Evolutionary conservation across 2,888 invertebrate species (phyloP).

Genomic region (Trachelus stipa): DNA sequence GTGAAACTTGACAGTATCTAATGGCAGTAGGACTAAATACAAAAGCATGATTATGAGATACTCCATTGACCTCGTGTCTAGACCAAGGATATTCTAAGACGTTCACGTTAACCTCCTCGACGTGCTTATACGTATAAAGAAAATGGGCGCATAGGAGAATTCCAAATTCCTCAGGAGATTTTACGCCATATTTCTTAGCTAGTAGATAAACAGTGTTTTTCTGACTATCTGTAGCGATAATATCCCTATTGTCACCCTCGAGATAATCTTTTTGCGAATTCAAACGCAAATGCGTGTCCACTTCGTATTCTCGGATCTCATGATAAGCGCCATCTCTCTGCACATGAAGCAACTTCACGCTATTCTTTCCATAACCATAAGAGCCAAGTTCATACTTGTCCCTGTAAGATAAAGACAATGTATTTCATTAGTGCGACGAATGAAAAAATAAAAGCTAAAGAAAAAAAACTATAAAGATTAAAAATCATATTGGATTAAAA

Average conservation of each 20-base stretch:
- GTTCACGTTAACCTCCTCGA: conserved; percentile 76
- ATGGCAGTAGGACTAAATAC: conserved; percentile 76
- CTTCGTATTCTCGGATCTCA: conserved; percentile 80
- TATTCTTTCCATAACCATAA: conserved; percentile 80
- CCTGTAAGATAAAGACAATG: conserved; percentile 23
- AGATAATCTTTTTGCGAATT: conserved; percentile 79
- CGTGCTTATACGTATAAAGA: conserved; percentile 80
- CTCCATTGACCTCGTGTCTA: conserved; percentile 70
- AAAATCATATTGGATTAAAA: background rate
- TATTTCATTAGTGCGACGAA: too few relatives aligned
- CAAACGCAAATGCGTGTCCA: conserved; percentile 78
- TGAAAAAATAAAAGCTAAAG: background rate
- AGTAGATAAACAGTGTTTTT: conserved; percentile 85
- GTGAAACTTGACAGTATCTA: conserved; percentile 77
- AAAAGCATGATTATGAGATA: conserved; percentile 82
- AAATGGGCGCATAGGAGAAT: conserved; percentile 81
- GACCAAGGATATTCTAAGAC: conserved; percentile 84
- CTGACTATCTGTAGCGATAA: conserved; percentile 85
- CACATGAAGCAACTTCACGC: conserved; percentile 80
- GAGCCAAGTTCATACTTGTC: conserved; percentile 72
- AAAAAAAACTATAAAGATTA: background rate
- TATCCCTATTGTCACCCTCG: conserved; percentile 80
- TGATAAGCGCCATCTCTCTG: conserved; percentile 76
- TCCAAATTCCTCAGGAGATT: conserved; percentile 82
- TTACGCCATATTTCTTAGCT: conserved; percentile 82